phyloP scores from a whole-genome alignment of 2,113 vertebrate species.

The Labeo rohita region DNA sequence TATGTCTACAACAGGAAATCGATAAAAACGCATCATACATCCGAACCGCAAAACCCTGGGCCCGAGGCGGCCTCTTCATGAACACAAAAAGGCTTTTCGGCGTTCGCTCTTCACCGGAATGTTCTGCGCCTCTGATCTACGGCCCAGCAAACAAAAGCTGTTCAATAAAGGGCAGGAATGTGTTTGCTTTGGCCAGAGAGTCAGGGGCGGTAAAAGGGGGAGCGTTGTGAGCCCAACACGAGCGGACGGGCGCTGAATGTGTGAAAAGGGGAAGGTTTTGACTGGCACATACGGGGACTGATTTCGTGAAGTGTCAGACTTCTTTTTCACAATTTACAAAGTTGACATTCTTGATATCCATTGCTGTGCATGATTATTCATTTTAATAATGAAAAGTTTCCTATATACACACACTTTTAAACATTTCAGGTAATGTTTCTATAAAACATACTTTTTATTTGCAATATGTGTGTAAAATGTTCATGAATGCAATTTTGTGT shows the following conservation, averaged over 20 bases:
- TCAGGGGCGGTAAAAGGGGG: background rate
- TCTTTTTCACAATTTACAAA: background rate
- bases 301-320: background rate
- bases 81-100: conserved; percentile 42
- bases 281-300: background rate
- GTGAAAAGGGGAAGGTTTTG: conserved; percentile 5
- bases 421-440: too few relatives aligned
- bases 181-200: conserved; percentile 47
- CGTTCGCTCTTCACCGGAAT: conserved; percentile 29
- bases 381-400: background rate
- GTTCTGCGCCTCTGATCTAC: conserved; percentile 18
- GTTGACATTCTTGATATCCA: background rate
- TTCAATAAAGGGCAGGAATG: conserved; percentile 34
- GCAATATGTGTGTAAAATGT: background rate
- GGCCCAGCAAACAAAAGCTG: conserved; percentile 30
- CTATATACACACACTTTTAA: too few relatives aligned
- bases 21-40: conserved; percentile 24
- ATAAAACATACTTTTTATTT: too few relatives aligned
- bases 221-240: background rate
- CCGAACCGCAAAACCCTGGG: conserved; percentile 19
- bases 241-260: background rate
- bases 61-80: background rate
- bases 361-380: background rate
- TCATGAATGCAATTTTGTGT: background rate
- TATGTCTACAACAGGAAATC: conserved; percentile 19